Percentiles rank a stretch among this genome's conserved stretches.
Conservation (phyloP, 2,888 invertebrate genomes). For the Drosophila nr. perissopoda region DNA sequence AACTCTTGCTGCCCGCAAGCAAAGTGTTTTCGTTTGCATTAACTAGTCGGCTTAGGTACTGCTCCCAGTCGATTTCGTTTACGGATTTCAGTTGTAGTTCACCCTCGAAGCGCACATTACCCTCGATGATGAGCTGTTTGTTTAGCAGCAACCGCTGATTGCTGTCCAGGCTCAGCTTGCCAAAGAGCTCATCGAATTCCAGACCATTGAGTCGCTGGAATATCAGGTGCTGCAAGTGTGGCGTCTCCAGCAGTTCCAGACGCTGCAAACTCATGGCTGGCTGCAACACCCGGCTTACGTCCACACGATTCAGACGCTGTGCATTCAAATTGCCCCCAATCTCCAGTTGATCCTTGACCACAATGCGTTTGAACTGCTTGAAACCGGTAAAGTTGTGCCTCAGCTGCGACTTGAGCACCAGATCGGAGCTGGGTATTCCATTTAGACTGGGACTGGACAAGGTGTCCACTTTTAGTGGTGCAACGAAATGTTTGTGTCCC, state of each 20-base stretch:
- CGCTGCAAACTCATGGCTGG: slow-evolving; percentile 65
- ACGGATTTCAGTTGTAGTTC: slow-evolving; percentile 64
- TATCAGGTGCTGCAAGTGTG: slow-evolving; percentile 59
- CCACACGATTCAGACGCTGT: slow-evolving; percentile 60
- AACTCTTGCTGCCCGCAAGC: slow-evolving; percentile 68
- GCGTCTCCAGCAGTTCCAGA: slow-evolving; percentile 56
- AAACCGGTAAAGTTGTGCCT: slow-evolving; percentile 44
- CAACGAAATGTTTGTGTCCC: slow-evolving; percentile 71
- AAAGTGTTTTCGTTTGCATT: slow-evolving; percentile 53
- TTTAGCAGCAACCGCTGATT: slow-evolving; percentile 66
- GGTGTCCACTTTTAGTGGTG: slow-evolving; percentile 50
- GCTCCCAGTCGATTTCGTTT: slow-evolving; percentile 73
- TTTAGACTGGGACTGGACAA: slow-evolving; percentile 59
- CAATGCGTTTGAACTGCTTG: slow-evolving; percentile 70
- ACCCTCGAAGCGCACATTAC: slow-evolving; percentile 71
- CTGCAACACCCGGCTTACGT: slow-evolving; percentile 55
- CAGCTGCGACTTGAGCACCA: slow-evolving; percentile 60
- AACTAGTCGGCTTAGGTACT: slow-evolving; percentile 64
- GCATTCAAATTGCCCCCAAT: slow-evolving; percentile 51
- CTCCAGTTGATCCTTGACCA: slow-evolving; percentile 46
- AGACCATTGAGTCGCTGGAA: slow-evolving; percentile 79
- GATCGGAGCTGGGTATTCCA: slow-evolving; percentile 51
- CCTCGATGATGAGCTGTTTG: slow-evolving; percentile 80
- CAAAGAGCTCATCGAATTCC: slow-evolving; percentile 70
- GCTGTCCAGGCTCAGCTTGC: slow-evolving; percentile 39